These are phyloP conservation scores for Campopleginae sp. DNA, from an alignment of 2,888 invertebrate genomes.

Conservation along the genomic window DNA sequence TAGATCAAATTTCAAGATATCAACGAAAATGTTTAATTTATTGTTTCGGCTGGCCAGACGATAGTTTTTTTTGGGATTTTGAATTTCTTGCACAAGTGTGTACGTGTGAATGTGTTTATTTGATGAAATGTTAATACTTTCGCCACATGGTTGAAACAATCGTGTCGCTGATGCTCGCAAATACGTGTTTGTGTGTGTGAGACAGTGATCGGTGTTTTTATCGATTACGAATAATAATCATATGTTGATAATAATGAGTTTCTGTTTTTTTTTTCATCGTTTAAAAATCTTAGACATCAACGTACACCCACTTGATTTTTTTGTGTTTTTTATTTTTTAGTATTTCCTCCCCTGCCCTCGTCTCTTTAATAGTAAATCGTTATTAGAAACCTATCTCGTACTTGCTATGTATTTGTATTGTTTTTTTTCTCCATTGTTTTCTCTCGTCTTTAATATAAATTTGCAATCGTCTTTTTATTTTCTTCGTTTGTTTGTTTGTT, in stretches of 20 bases:
- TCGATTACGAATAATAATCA: constrained; percentile 79
- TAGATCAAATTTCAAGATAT: neutral
- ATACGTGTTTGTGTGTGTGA: constrained; percentile 47
- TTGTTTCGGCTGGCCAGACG: neutral
- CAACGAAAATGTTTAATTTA: neutral
- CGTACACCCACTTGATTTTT: constrained; percentile 80
- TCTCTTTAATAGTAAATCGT: constrained; percentile 81
- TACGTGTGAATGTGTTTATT: constrained; percentile 29
- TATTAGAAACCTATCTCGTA: constrained; percentile 83
- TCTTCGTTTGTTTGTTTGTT: constrained; percentile 36
- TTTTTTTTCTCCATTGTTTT: constrained; percentile 56
- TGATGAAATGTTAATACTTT: constrained; percentile 4
- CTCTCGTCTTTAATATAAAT: constrained; percentile 64
- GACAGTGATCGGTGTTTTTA: constrained; percentile 65
- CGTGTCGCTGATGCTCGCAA: constrained; percentile 28
- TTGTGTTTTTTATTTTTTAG: constrained; percentile 37
- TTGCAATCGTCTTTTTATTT: constrained; percentile 59
- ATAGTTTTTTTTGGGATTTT: neutral
- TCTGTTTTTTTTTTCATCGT: constrained; percentile 72
- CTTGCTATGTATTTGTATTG: constrained; percentile 79
- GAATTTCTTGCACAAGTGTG: neutral
- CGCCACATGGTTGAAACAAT: neutral
- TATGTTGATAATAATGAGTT: constrained; percentile 79
- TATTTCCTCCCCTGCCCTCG: neutral
- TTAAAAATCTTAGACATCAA: constrained; percentile 84